These are phyloP conservation scores for Anneissia japonica DNA, from an alignment of 35 echinoderm and acorn worm species.

Conservation along the genomic window DNA sequence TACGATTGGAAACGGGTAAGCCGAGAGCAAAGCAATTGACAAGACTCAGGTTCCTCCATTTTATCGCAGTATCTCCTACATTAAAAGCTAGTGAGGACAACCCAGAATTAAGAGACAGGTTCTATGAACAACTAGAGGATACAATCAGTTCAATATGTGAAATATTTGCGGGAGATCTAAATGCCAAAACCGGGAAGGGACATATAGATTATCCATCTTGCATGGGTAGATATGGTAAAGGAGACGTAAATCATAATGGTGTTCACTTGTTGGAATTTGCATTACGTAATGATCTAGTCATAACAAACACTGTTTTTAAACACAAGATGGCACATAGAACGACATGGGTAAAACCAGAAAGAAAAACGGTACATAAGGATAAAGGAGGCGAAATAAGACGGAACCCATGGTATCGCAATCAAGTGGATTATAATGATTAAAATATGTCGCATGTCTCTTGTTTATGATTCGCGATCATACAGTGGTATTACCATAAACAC, in stretches of 20 bases:
- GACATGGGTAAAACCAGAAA: conserved; percentile 4
- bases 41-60: too few species aligned
- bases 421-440: not conserved
- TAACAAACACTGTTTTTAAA: conserved; percentile 1
- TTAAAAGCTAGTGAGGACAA: too few species aligned
- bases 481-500: not conserved
- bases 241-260: not conserved
- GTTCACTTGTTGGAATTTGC: not conserved
- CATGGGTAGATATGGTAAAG: not conserved
- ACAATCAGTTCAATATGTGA: too few species aligned
- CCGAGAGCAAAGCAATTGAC: too few species aligned
- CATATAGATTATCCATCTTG: not conserved
- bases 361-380: not conserved
- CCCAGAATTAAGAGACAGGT: too few species aligned
- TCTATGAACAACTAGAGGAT: too few species aligned
- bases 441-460: not conserved
- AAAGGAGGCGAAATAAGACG: not conserved
- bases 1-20: too few species aligned
- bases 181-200: not conserved
- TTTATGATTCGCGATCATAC: not conserved
- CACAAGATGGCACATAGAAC: not conserved
- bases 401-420: not conserved
- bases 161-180: not conserved
- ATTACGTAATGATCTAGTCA: not conserved
- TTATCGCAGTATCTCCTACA: too few species aligned